A percentile compares a stretch with the other conserved stretches of the same genome.
Conservation (phyloP, 1,140 invertebrate species). For the Alviniconcha marisindica region DNA sequence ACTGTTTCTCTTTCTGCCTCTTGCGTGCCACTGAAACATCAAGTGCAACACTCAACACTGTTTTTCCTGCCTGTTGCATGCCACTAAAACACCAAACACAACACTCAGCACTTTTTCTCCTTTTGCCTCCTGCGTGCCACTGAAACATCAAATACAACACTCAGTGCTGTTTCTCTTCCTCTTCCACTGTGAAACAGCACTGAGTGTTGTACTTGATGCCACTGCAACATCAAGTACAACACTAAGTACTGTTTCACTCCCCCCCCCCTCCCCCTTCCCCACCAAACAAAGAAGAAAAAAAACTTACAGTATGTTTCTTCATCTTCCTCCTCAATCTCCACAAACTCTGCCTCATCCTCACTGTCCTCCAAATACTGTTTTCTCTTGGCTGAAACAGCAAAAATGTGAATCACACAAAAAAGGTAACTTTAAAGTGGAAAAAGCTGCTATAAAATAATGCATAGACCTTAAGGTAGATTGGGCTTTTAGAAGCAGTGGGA, state of each 20-base stretch:
- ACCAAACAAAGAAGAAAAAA: not conserved
- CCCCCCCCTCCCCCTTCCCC: not conserved
- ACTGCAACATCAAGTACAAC: not conserved
- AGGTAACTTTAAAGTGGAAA: no score
- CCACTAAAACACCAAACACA: slow-evolving; percentile 44
- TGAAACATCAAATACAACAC: slow-evolving; percentile 36
- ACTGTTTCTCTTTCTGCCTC: not conserved
- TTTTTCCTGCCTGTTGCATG: slow-evolving; percentile 40
- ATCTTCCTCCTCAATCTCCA: slow-evolving; percentile 54
- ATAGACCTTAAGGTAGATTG: no score
- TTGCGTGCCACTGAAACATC: slow-evolving; percentile 51
- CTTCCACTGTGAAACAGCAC: no score
- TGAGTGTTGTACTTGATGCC: no score
- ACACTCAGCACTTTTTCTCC: not conserved
- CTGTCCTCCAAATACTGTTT: slow-evolving; percentile 52
- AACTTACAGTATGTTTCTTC: slow-evolving; percentile 51
- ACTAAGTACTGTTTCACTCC: no score
- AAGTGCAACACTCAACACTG: not conserved
- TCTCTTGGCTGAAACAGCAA: slow-evolving; percentile 45
- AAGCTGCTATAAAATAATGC: no score
- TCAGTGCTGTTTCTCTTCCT: not conserved
- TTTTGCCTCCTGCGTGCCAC: slow-evolving; percentile 48
- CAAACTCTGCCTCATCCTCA: slow-evolving; percentile 52
- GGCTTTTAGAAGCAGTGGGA: no score
- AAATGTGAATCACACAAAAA: no score